Conservation (phyloP, 1,140 invertebrate genomes). For the Macrocentrus cingulum region DNA sequence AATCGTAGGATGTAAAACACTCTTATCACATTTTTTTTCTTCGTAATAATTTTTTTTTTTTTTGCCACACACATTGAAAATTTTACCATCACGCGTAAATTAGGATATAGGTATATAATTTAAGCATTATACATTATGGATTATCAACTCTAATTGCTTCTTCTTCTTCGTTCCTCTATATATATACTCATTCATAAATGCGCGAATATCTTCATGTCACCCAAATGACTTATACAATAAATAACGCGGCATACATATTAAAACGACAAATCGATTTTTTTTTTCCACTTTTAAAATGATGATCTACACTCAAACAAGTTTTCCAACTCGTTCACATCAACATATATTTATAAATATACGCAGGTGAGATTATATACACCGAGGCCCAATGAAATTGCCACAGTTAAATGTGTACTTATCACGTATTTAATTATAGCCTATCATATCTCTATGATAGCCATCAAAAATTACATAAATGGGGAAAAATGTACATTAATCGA, state of each 20-base stretch:
- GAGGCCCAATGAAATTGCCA: conserved; percentile 17
- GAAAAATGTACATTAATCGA: no score
- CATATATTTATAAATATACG: conserved; percentile 15
- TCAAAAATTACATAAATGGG: neutral
- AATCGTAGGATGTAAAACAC: conserved; percentile 14
- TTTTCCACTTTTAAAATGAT: conserved; percentile 4
- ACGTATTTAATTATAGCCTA: conserved; percentile 26
- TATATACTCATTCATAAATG: neutral
- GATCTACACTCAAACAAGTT: conserved; percentile 15
- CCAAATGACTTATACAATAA: no score
- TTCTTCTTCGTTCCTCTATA: neutral
- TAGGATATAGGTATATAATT: no score
- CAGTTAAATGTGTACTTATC: conserved; percentile 21
- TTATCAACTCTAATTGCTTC: neutral
- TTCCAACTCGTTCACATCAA: conserved; percentile 10
- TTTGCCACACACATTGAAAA: neutral
- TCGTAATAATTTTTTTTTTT: neutral
- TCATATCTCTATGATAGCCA: conserved; percentile 3
- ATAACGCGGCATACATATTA: no score
- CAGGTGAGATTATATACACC: neutral
- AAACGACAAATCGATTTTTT: neutral
- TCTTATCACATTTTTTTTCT: no score
- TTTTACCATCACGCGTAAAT: neutral
- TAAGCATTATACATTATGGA: neutral
- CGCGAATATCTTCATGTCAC: no score